Conservation (phyloP, 2,888 invertebrate genomes). For the Pecten maximus region DNA sequence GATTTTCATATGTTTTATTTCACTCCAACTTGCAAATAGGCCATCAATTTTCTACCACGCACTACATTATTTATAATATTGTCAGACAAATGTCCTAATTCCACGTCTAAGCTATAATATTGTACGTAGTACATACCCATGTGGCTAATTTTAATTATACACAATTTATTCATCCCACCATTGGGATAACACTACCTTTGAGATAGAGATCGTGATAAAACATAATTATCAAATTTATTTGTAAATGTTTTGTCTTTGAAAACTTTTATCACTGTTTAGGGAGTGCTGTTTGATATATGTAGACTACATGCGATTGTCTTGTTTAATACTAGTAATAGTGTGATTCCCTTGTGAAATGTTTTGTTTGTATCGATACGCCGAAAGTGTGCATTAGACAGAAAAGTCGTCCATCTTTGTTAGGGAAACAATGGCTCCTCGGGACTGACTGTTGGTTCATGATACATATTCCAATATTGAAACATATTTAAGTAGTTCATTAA, state of each 20-base stretch:
- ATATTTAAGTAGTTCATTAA: constrained; percentile 13
- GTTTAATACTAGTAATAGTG: background rate
- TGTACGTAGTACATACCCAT: background rate
- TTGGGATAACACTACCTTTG: background rate
- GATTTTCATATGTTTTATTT: too few relatives aligned
- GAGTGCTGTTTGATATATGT: background rate
- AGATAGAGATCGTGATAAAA: background rate
- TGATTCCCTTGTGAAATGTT: background rate
- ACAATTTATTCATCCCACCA: background rate
- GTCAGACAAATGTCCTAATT: too few relatives aligned
- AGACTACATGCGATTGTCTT: background rate
- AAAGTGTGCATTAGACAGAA: background rate
- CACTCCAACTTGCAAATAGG: too few relatives aligned
- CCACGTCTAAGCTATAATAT: background rate
- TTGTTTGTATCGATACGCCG: background rate
- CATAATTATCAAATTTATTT: background rate
- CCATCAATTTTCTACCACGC: too few relatives aligned
- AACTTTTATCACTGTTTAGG: background rate
- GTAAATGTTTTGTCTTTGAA: background rate
- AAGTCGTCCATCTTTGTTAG: background rate
- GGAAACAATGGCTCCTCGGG: background rate
- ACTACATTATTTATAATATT: too few relatives aligned
- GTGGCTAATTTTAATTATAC: background rate
- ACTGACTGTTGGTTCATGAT: background rate
- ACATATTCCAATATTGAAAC: background rate